Evolutionary conservation across 2,113 vertebrate genomes (phyloP), one percentile per base, ranked within the genome.

Genomic region (Fregetta grallaria): DNA sequence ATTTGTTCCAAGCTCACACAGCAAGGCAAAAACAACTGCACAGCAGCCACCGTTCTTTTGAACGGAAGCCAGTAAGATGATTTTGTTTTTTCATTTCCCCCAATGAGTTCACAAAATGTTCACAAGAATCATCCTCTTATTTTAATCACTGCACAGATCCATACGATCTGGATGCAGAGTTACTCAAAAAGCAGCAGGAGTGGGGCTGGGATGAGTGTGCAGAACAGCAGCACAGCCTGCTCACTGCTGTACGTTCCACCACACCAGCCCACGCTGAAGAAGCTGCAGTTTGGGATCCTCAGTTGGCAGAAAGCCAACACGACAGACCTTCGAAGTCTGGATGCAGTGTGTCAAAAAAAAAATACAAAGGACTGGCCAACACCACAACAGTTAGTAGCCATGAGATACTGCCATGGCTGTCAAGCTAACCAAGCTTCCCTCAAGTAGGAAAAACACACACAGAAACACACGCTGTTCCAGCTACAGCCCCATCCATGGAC

Each of bases 1-100:
- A 55, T 68, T 83, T 95, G 76, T 88, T 88, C 40, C 52, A 74
- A 81, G 11, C 61, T 88, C 65, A 84, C 1, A 0, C 73, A 81
- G 79, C 72, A 93, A 75, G 86, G 83, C 79, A 93, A 77, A 86
- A 95, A 67, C 68, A 94, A 94, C 76, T 55, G 65, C 58, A 87
- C 30, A 91, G 76, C 38, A 89, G 76, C 61, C 56, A 86, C 65
- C 6, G 3, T 34, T 85, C 67, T 86, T 62, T 73, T 87, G 65
- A 84, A 84, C 0, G 1, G n/a, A 47, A 84, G 83, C 52, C 79
- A 94, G 1, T 11, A 42, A 47, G 23, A 88, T 18, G 15, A 49
- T 27, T 84, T 74, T 20, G 13, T 38, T 71, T 56, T 38, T 63
- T 66, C 8, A 38, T 55, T 73, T 83, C 47, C 59, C 34, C 16